These are phyloP conservation scores for Saccopteryx bilineata DNA, from an alignment of 2,113 vertebrate genomes.

Conservation along the genomic window DNA sequence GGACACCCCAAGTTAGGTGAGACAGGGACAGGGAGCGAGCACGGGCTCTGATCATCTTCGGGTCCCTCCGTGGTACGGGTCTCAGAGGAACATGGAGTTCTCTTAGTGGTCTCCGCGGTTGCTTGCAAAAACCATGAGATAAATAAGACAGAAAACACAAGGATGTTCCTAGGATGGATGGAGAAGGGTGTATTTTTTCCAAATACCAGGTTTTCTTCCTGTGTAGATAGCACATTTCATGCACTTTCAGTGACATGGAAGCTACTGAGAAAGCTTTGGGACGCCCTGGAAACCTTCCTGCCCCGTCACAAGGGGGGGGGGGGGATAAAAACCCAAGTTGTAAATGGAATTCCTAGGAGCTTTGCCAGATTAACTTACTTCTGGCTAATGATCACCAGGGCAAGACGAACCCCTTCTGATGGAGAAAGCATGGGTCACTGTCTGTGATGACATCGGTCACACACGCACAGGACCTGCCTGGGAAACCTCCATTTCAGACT, in stretches of 20 bases:
- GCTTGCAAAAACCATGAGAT: neutral
- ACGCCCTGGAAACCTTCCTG: neutral
- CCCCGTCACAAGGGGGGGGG: neutral
- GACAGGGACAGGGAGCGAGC: neutral
- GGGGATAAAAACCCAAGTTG: neutral
- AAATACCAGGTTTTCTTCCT: neutral
- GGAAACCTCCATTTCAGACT: neutral
- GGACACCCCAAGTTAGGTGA: neutral
- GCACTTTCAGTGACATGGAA: neutral
- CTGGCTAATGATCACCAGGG: neutral
- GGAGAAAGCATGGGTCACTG: neutral
- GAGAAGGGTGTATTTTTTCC: neutral
- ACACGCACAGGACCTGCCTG: rapidly evolving
- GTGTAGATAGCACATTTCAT: neutral
- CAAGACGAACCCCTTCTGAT: neutral
- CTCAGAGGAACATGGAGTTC: neutral
- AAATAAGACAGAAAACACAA: neutral
- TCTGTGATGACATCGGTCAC: neutral
- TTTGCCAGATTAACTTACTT: neutral
- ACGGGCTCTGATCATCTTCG: neutral
- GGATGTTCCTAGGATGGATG: neutral
- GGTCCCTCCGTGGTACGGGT: neutral
- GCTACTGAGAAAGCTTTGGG: neutral
- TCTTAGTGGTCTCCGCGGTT: neutral
- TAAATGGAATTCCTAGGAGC: neutral